phyloP scores from a whole-genome alignment of 2,113 vertebrate genomes.

The Apteryx owenii region DNA sequence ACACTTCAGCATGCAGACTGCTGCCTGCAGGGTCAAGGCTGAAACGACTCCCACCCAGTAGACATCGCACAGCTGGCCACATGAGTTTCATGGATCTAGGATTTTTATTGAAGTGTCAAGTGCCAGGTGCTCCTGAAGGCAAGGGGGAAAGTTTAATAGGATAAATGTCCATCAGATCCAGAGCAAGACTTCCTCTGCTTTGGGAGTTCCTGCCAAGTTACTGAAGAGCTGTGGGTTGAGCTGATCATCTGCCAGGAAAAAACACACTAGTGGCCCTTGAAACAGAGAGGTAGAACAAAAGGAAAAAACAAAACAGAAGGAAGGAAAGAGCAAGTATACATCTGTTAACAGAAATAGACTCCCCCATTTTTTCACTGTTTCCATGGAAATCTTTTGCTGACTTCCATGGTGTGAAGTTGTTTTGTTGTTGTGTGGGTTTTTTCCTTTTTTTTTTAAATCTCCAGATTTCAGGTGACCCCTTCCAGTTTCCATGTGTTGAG shows the following conservation, averaged over 20 bases:
- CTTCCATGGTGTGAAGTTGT: not conserved
- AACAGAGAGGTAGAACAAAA: not conserved
- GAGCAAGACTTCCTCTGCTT: not conserved
- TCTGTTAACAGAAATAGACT: not conserved
- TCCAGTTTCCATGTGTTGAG: not conserved
- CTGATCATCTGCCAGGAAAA: not conserved
- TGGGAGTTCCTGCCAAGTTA: not conserved
- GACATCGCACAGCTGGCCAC: accelerated
- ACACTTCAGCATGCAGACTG: not conserved
- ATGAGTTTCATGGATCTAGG: not conserved
- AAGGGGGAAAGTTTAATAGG: not conserved
- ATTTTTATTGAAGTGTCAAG: not conserved
- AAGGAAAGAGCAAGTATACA: not conserved
- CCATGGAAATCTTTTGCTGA: not conserved
- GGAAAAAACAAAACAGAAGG: not conserved
- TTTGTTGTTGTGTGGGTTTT: not conserved
- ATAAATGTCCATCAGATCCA: not conserved
- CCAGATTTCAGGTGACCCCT: not conserved
- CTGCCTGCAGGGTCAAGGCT: not conserved
- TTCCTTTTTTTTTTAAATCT: not conserved
- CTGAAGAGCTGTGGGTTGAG: not conserved
- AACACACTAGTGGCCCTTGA: not conserved
- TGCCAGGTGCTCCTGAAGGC: not conserved
- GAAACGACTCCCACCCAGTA: not conserved
- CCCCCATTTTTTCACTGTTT: not conserved